These are phyloP conservation scores for Hemicordylus capensis DNA, from an alignment of 2,113 vertebrate genomes.

Conservation along the genomic window DNA sequence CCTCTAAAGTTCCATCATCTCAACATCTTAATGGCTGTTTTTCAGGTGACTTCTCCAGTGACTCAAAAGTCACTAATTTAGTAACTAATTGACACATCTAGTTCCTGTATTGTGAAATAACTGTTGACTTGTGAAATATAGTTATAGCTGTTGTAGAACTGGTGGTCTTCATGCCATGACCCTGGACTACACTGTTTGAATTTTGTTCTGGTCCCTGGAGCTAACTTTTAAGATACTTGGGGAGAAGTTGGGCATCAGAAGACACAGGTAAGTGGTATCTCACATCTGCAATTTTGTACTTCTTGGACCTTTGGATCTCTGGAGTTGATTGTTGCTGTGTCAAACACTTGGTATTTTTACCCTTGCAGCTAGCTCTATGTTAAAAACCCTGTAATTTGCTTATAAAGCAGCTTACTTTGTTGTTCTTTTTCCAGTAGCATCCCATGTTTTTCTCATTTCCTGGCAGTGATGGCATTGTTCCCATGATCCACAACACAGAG, in stretches of 20 bases:
- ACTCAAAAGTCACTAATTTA: neutral
- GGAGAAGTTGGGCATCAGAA: neutral
- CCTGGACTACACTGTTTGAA: neutral
- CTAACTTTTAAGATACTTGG: neutral
- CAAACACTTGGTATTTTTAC: slow-evolving; percentile 40
- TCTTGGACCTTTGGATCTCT: neutral
- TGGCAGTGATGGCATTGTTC: slow-evolving; percentile 38
- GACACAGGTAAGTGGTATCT: neutral
- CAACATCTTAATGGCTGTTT: neutral
- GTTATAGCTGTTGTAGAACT: neutral
- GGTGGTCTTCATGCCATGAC: neutral
- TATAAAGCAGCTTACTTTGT: slow-evolving; percentile 51
- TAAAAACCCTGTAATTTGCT: slow-evolving; percentile 15
- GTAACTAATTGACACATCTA: neutral
- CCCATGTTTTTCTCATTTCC: slow-evolving; percentile 36
- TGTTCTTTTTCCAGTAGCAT: slow-evolving; percentile 3
- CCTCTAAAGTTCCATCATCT: neutral
- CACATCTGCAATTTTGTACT: neutral
- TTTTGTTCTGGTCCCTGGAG: neutral
- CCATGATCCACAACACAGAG: slow-evolving; percentile 36
- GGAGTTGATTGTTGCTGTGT: slow-evolving; percentile 29
- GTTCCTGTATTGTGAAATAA: neutral
- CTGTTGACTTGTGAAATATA: neutral
- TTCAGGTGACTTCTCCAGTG: neutral
- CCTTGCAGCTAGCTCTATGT: slow-evolving; percentile 30